Evolutionary conservation across 2,797 vertebrate genomes (phyloP).

Genomic region (Sylvia borin): DNA sequence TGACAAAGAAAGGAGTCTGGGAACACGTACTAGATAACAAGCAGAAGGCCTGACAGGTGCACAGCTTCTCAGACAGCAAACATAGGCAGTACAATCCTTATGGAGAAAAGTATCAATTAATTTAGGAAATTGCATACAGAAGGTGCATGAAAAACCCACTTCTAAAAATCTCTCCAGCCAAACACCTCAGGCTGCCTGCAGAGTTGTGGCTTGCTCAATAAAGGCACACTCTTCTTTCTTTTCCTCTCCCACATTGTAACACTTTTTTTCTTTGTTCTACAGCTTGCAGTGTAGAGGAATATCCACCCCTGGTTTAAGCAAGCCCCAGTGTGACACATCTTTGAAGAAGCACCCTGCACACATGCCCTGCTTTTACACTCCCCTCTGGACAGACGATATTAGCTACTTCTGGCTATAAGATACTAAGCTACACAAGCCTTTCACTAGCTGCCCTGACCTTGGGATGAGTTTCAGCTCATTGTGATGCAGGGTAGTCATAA

Average conservation of each 20-base stretch:
- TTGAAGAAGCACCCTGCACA: not conserved
- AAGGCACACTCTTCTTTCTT: not conserved
- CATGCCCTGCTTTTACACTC: not conserved
- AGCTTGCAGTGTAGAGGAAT: not conserved
- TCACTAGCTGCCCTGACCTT: not conserved
- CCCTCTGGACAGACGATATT: not conserved
- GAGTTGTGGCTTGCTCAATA: not conserved
- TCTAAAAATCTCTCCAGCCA: not conserved
- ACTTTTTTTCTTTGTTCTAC: not conserved
- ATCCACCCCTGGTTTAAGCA: not conserved
- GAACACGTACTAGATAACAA: not conserved
- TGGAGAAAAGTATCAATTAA: not conserved
- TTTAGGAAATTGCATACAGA: not conserved
- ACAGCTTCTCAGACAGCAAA: not conserved
- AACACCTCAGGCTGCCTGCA: not conserved
- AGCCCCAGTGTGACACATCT: not conserved
- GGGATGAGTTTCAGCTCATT: not conserved
- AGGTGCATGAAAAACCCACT: not conserved
- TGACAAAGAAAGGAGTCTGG: not conserved
- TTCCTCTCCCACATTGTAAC: not conserved
- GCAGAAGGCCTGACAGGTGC: constrained; percentile 29
- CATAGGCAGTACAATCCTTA: not conserved
- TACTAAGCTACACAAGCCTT: not conserved
- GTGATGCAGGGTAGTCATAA: not conserved
- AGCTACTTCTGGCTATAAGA: not conserved